A percentile compares a stretch with the other conserved stretches of the same genome.
phyloP scores from a whole-genome alignment of 2,797 vertebrate species.

The Microchirus variegatus region DNA sequence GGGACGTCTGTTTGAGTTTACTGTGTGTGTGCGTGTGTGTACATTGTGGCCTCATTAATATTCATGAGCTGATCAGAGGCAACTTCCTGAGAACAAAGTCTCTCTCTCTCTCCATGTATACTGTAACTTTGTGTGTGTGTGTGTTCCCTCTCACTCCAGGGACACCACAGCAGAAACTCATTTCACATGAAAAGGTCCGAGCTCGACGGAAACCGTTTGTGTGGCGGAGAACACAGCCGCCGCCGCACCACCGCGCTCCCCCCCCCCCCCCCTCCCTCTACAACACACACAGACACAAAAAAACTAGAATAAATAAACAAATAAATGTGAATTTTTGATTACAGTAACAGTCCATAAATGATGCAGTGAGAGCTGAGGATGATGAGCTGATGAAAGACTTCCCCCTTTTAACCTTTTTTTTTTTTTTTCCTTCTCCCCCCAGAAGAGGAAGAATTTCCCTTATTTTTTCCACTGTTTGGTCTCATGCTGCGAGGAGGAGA shows the following conservation, averaged over 20 bases:
- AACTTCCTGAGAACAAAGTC: slow-evolving; percentile 51
- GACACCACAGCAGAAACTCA: slow-evolving; percentile 79
- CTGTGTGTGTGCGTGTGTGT: slow-evolving; percentile 23
- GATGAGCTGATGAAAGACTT: slow-evolving; percentile 78
- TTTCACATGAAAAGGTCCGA: slow-evolving; percentile 79
- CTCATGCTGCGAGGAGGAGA: slow-evolving; percentile 32
- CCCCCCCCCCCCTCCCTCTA: slow-evolving; percentile 30
- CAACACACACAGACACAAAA: background rate
- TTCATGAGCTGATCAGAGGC: slow-evolving; percentile 59
- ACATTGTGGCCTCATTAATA: slow-evolving; percentile 56
- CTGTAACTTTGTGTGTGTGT: slow-evolving; percentile 58
- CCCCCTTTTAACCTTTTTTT: slow-evolving; percentile 79
- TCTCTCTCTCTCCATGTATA: slow-evolving; percentile 15
- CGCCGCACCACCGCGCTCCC: slow-evolving; percentile 20
- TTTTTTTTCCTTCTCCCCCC: slow-evolving; percentile 50
- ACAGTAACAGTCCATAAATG: slow-evolving; percentile 84
- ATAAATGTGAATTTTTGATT: slow-evolving; percentile 86
- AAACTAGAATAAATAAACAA: slow-evolving; percentile 39
- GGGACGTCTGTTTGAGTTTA: slow-evolving; percentile 11
- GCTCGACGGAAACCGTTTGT: slow-evolving; percentile 63
- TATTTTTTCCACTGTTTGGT: slow-evolving; percentile 34
- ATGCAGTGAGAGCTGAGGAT: slow-evolving; percentile 72
- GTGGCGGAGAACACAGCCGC: slow-evolving; percentile 43
- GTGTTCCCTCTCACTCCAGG: slow-evolving; percentile 65
- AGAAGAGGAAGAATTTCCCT: slow-evolving; percentile 52